Percentiles rank a stretch among this genome's conserved stretches.
Conservation (phyloP, 1,140 invertebrate genomes). For the Drosophila persimilis region DNA sequence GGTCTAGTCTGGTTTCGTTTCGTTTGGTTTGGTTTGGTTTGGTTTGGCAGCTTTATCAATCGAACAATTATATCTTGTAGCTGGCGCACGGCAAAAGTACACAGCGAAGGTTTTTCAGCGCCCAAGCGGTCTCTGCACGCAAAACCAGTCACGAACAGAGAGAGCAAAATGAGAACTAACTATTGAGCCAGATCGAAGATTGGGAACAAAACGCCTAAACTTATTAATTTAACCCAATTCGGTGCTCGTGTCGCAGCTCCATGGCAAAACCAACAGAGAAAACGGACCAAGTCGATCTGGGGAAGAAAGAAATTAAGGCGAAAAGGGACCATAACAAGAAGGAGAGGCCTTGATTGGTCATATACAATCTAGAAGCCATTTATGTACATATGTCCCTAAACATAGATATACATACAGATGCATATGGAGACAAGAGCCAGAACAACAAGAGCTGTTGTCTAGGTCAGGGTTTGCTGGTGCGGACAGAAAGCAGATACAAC, state of each 20-base stretch:
- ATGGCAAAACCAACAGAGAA: constrained; percentile 40
- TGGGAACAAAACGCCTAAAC: constrained; percentile 46
- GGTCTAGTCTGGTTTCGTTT: background rate
- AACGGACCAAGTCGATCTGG: constrained; percentile 42
- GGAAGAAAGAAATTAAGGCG: constrained; percentile 16
- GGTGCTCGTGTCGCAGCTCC: constrained; percentile 42
- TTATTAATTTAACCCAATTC: constrained; percentile 74
- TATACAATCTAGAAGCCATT: background rate
- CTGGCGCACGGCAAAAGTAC: constrained; percentile 1
- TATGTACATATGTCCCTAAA: background rate
- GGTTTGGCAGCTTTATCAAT: constrained; percentile 62
- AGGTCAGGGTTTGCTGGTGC: constrained; percentile 32
- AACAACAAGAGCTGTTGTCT: constrained; percentile 18
- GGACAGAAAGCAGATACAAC: too few relatives aligned
- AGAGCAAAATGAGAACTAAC: constrained; percentile 38
- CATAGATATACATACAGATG: too few relatives aligned
- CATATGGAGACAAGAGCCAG: too few relatives aligned
- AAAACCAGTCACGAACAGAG: constrained; percentile 69
- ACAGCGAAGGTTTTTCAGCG: constrained; percentile 41
- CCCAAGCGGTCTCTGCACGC: constrained; percentile 54
- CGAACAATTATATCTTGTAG: constrained; percentile 68
- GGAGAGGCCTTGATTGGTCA: constrained; percentile 18
- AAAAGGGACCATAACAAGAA: constrained; percentile 7
- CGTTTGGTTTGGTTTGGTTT: background rate
- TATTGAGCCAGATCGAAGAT: constrained; percentile 28